Evolutionary conservation across 2,888 invertebrate genomes (phyloP).

Genomic region (Trypoxylon attenuatum): DNA sequence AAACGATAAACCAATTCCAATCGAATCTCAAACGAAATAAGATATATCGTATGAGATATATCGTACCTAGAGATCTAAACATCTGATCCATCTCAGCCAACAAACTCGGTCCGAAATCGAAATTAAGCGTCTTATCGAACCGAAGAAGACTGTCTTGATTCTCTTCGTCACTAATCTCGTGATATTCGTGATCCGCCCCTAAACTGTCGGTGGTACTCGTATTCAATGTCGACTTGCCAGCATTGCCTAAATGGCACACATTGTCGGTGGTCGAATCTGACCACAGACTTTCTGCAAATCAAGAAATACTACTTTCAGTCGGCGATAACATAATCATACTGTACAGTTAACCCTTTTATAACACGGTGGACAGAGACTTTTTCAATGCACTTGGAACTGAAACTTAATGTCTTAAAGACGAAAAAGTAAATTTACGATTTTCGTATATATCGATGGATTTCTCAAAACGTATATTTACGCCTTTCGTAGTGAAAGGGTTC

Average conservation of each 20-base stretch:
- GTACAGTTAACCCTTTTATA: background rate
- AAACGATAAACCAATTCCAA: background rate
- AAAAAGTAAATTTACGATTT: no score
- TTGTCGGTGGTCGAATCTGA: slow-evolving; percentile 68
- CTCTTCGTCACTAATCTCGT: slow-evolving; percentile 89
- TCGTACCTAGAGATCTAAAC: slow-evolving; percentile 79
- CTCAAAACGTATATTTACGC: no score
- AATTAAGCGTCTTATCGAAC: slow-evolving; percentile 75
- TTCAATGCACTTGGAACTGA: no score
- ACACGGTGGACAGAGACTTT: no score
- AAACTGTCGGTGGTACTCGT: slow-evolving; percentile 57
- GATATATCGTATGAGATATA: background rate
- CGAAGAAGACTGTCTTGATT: slow-evolving; percentile 76
- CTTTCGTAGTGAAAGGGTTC: no score
- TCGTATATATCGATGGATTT: no score
- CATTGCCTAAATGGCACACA: slow-evolving; percentile 63
- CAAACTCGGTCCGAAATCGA: slow-evolving; percentile 91
- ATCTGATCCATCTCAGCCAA: slow-evolving; percentile 94
- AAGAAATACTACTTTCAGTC: background rate
- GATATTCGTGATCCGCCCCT: slow-evolving; percentile 83
- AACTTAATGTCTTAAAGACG: no score
- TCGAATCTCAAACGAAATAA: slow-evolving; percentile 34
- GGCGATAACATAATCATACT: background rate
- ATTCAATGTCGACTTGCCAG: slow-evolving; percentile 60
- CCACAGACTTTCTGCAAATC: slow-evolving; percentile 67